Percentiles rank a stretch among this genome's conserved stretches.
These are phyloP conservation scores for Tadarida brasiliensis DNA, from an alignment of 2,797 vertebrate species.

Conservation along the genomic window DNA sequence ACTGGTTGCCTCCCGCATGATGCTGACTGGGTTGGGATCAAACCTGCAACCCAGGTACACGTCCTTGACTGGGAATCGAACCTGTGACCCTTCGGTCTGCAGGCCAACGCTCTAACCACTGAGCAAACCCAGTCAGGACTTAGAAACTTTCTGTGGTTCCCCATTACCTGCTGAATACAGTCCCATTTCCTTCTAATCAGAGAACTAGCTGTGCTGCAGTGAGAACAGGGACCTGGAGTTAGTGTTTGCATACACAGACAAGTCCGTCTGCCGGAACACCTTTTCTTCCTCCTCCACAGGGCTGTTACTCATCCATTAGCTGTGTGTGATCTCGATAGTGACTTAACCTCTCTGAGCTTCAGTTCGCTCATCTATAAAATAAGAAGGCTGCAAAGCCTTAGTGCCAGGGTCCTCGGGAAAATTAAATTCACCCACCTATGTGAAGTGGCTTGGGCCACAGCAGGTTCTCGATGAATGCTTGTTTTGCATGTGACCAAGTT, in stretches of 20 bases:
- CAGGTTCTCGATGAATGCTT: not conserved
- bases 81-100: no score
- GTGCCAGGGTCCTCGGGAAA: not conserved
- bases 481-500: not conserved
- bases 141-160: not conserved
- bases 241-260: not conserved
- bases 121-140: not conserved
- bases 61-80: no score
- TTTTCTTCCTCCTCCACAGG: not conserved
- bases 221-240: not conserved
- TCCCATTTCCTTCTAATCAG: not conserved
- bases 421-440: not conserved
- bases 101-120: no score
- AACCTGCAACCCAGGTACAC: no score
- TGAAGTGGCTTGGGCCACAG: not conserved
- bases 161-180: not conserved
- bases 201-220: not conserved
- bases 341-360: not conserved
- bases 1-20: no score
- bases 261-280: not conserved
- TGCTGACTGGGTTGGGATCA: no score
- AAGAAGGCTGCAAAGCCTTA: not conserved
- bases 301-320: not conserved
- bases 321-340: not conserved
- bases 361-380: not conserved